Percentiles rank a stretch among this genome's conserved stretches.
These are phyloP conservation scores for Miichthys miiuy DNA, from an alignment of 2,797 vertebrate genomes.

Conservation along the genomic window DNA sequence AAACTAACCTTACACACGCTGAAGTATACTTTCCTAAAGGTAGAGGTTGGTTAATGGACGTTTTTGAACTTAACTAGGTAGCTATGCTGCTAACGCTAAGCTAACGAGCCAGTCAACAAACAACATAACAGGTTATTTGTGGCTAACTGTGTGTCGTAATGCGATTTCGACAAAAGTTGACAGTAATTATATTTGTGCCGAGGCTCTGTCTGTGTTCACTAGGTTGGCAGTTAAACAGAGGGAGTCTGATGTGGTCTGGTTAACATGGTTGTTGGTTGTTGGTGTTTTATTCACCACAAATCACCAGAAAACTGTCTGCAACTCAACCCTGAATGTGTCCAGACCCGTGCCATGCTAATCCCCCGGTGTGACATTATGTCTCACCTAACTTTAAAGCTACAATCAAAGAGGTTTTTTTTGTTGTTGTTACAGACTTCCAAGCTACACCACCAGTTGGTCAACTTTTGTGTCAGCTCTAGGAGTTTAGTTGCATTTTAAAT, in stretches of 20 bases:
- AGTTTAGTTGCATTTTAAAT: not conserved
- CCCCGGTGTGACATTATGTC: not conserved
- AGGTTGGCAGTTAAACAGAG: not conserved
- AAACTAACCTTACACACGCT: too few species aligned
- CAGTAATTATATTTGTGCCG: slow-evolving; percentile 36
- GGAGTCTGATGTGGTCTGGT: not conserved
- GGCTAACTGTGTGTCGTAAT: slow-evolving; percentile 71
- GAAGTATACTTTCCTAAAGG: not conserved
- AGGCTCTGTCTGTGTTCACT: slow-evolving; percentile 1
- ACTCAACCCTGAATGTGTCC: slow-evolving; percentile 10
- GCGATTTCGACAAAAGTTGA: slow-evolving; percentile 52
- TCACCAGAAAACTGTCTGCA: not conserved
- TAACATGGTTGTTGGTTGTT: not conserved
- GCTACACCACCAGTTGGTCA: slow-evolving; percentile 15
- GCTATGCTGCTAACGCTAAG: slow-evolving; percentile 58
- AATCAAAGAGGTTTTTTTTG: not conserved
- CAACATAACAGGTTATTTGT: slow-evolving; percentile 75
- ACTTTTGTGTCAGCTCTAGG: slow-evolving; percentile 1
- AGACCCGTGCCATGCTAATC: slow-evolving; percentile 14
- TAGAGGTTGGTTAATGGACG: not conserved
- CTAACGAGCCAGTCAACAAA: slow-evolving; percentile 66
- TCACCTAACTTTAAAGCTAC: slow-evolving; percentile 6
- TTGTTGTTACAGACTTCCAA: slow-evolving; percentile 5
- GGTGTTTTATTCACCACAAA: slow-evolving; percentile 9
- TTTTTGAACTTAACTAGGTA: slow-evolving; percentile 25